Percentiles rank a stretch among this genome's conserved stretches.
phyloP scores from a whole-genome alignment of 2,113 vertebrate genomes.

The Ancistrus triradiatus region DNA sequence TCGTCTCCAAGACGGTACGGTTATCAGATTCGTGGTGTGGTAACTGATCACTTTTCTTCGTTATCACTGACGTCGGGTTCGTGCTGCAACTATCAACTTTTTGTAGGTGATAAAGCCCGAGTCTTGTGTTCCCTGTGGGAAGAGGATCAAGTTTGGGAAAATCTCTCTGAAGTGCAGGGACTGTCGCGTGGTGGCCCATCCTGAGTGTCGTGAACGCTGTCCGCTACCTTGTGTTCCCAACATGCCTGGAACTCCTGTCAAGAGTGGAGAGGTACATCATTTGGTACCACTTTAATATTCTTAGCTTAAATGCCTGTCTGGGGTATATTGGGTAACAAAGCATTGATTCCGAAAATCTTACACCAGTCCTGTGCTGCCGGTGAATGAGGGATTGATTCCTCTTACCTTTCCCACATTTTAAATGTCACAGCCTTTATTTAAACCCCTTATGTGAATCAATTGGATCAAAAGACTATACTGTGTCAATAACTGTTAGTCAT shows the following conservation, averaged over 20 bases:
- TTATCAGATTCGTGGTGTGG: neutral
- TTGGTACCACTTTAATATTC: no score
- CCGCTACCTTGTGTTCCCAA: conserved; percentile 91
- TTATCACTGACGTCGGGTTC: neutral
- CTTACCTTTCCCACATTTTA: no score
- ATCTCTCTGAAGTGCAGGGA: conserved; percentile 88
- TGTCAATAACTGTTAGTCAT: no score
- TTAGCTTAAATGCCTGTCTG: no score
- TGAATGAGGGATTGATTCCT: no score
- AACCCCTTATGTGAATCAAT: no score
- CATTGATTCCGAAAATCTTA: no score
- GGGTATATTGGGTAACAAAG: no score
- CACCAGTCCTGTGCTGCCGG: no score
- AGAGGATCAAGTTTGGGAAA: conserved; percentile 96
- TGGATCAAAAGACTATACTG: no score
- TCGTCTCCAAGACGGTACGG: conserved; percentile 89
- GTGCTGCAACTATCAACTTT: no score
- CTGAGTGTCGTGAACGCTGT: conserved; percentile 90
- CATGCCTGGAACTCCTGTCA: conserved; percentile 77
- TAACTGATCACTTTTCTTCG: neutral
- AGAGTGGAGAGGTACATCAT: conserved; percentile 77
- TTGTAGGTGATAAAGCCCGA: conserved; percentile 94
- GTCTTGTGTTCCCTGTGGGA: conserved; percentile 93
- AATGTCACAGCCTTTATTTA: no score
- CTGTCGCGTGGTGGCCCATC: conserved; percentile 86